phyloP scores from a whole-genome alignment of 2,113 vertebrate species.

The Gallinago undulata region DNA sequence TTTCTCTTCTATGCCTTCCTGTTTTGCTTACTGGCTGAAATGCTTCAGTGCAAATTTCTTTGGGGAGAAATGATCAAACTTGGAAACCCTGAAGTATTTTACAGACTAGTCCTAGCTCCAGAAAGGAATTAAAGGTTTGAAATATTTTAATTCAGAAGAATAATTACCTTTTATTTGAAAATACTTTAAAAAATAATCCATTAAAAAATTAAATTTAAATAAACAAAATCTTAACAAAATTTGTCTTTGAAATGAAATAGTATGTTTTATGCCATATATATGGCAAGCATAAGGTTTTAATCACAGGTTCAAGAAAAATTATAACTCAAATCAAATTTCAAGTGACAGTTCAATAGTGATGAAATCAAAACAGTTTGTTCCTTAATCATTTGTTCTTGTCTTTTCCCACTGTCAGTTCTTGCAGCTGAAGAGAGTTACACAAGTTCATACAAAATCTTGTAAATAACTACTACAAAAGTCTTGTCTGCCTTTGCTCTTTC shows the following conservation, averaged over 20 bases:
- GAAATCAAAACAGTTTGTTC: neutral
- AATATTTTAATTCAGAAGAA: neutral
- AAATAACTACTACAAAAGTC: neutral
- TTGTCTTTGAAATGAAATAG: neutral
- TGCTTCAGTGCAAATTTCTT: neutral
- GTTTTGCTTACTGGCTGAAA: neutral
- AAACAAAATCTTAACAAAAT: neutral
- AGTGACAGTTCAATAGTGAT: neutral
- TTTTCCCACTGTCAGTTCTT: neutral
- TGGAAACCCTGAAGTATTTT: neutral
- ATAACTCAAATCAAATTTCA: neutral
- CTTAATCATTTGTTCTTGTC: neutral
- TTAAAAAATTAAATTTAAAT: neutral
- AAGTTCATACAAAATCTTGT: neutral
- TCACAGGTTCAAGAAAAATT: neutral
- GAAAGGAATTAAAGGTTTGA: neutral
- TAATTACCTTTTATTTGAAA: neutral
- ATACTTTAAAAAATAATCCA: fast-evolving
- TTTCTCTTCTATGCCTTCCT: neutral
- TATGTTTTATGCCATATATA: neutral
- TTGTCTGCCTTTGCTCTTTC: neutral
- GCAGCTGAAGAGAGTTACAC: neutral
- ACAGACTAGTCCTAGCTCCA: neutral
- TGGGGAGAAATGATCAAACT: neutral
- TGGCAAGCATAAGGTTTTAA: neutral